phyloP scores from a whole-genome alignment of 2,797 vertebrate species.

The Takifugu ocellatus region DNA sequence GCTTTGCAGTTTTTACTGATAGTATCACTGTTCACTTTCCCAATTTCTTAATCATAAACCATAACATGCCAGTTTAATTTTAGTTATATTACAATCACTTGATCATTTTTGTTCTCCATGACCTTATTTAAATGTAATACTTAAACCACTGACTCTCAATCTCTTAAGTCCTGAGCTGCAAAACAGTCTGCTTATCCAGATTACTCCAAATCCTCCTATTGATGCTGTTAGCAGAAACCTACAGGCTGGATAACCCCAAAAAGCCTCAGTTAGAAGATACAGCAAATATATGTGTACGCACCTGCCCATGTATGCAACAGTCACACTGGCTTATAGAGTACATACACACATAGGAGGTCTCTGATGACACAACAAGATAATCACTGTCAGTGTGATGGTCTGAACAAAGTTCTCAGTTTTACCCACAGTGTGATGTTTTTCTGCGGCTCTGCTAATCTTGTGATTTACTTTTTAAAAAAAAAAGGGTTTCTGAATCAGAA shows the following conservation, averaged over 20 bases:
- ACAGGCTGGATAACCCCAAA: constrained; percentile 13
- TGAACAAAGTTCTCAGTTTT: constrained; percentile 38
- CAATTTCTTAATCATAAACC: neutral
- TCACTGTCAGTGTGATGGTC: constrained; percentile 41
- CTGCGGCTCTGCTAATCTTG: constrained; percentile 8
- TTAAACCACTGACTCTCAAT: constrained; percentile 36
- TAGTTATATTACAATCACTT: constrained; percentile 51
- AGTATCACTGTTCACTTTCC: constrained; percentile 14
- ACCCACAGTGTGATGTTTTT: constrained; percentile 20
- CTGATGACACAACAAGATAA: constrained; percentile 35
- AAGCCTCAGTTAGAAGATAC: constrained; percentile 16
- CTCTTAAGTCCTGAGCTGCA: constrained; percentile 53
- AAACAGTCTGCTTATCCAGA: constrained; percentile 62
- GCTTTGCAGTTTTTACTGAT: constrained; percentile 37
- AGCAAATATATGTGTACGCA: constrained; percentile 22
- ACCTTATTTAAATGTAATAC: constrained; percentile 38
- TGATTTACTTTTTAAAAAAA: constrained; percentile 20
- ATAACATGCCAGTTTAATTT: neutral
- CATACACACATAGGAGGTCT: constrained; percentile 18
- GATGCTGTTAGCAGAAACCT: constrained; percentile 55
- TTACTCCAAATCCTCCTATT: constrained; percentile 63
- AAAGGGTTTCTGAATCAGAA: constrained; percentile 46
- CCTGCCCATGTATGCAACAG: constrained; percentile 21
- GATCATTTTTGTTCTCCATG: constrained; percentile 35
- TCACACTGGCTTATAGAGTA: constrained; percentile 15